These are phyloP conservation scores for Platypus cylindrus DNA, from an alignment of 2,888 invertebrate genomes.

Conservation along the genomic window DNA sequence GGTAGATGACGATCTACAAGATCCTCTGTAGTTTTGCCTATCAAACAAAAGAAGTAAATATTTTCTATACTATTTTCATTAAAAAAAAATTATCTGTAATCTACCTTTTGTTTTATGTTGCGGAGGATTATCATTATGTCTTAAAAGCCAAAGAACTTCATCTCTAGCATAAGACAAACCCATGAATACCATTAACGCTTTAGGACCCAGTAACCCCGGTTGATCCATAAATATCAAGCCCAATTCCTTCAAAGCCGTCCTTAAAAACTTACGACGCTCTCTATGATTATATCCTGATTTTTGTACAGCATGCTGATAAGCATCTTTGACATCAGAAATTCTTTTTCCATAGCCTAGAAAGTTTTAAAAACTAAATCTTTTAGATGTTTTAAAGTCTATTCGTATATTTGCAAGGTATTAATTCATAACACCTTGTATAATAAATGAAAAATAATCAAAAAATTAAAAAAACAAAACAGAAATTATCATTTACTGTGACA, in stretches of 20 bases:
- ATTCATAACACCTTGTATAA: too few species aligned
- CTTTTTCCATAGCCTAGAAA: constrained; percentile 64
- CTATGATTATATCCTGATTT: constrained; percentile 86
- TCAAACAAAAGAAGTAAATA: constrained; percentile 2
- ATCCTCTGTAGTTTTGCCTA: constrained; percentile 69
- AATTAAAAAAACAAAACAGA: too few species aligned
- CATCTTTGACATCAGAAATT: constrained; percentile 92
- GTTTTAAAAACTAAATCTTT: too few species aligned
- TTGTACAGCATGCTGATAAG: constrained; percentile 78
- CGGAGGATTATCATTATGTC: constrained; percentile 94
- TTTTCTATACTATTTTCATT: not conserved
- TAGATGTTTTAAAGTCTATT: too few species aligned
- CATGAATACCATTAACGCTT: constrained; percentile 92
- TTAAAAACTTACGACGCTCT: constrained; percentile 89
- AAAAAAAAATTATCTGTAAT: constrained; percentile 1
- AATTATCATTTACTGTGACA: too few species aligned
- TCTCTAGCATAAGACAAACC: constrained; percentile 91
- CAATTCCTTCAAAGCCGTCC: constrained; percentile 90
- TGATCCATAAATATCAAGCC: constrained; percentile 94
- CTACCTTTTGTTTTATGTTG: constrained; percentile 60
- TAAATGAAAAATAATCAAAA: not conserved
- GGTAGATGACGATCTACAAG: constrained; percentile 92
- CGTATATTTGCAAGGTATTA: too few species aligned
- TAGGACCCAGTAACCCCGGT: constrained; percentile 93
- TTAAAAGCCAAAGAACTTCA: constrained; percentile 91